These are phyloP conservation scores for Gulo gulo DNA, from an alignment of 2,113 vertebrate species.

Conservation along the genomic window DNA sequence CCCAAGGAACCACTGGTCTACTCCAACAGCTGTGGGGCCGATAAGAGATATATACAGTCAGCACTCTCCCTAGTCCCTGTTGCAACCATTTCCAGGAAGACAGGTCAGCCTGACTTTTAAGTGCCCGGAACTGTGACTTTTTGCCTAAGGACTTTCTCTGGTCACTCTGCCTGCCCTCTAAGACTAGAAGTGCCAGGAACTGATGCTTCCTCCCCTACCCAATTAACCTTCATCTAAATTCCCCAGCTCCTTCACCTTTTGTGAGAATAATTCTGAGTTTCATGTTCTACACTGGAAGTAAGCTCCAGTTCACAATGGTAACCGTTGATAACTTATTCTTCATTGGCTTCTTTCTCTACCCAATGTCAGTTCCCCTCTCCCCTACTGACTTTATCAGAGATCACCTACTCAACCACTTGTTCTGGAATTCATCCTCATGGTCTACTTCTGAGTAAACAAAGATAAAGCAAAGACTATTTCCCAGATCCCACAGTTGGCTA, in stretches of 20 bases:
- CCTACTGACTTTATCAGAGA: background rate
- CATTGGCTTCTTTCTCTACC: background rate
- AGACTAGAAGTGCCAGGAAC: background rate
- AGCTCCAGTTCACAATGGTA: background rate
- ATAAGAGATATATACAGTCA: background rate
- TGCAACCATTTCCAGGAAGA: background rate
- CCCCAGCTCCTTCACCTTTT: background rate
- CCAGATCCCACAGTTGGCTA: background rate
- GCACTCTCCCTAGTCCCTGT: background rate
- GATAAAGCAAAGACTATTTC: background rate
- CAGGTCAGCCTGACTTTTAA: background rate
- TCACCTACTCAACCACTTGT: background rate
- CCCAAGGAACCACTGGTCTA: background rate
- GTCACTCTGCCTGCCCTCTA: background rate
- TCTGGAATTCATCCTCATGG: background rate
- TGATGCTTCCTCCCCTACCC: background rate
- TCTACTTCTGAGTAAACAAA: background rate
- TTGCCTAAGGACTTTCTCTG: background rate
- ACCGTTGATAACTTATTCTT: background rate
- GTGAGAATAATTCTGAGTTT: background rate
- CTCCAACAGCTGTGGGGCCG: background rate
- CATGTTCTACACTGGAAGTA: background rate
- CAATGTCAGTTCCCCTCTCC: background rate
- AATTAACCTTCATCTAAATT: background rate
- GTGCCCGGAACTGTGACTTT: background rate